These are phyloP conservation scores for Nudaria mundana DNA, from an alignment of 2,888 invertebrate genomes.

Conservation along the genomic window DNA sequence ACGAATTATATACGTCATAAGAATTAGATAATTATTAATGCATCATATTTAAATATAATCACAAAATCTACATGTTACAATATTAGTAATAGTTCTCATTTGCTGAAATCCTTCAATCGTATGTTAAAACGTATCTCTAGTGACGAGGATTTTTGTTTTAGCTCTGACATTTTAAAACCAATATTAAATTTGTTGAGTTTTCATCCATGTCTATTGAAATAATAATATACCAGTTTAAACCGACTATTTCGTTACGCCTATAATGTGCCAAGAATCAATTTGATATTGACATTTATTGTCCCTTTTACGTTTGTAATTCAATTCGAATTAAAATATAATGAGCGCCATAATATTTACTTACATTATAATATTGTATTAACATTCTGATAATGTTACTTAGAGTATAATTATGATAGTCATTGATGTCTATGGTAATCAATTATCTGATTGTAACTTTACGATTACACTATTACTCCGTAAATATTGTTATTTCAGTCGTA, in stretches of 20 bases:
- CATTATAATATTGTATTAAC: slow-evolving; percentile 6
- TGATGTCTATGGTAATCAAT: slow-evolving; percentile 8
- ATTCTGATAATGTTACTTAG: slow-evolving; percentile 9
- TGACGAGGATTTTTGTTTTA: slow-evolving; percentile 30
- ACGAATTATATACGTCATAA: slow-evolving; percentile 9
- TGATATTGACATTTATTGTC: slow-evolving; percentile 15
- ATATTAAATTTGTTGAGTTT: too few relatives aligned
- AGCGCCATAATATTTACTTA: slow-evolving; percentile 8
- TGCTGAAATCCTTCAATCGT: slow-evolving; percentile 22
- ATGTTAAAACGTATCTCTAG: slow-evolving; percentile 4
- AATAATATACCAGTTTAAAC: too few relatives aligned
- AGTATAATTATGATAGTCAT: slow-evolving; percentile 11
- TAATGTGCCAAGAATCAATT: slow-evolving; percentile 21
- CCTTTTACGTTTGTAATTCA: slow-evolving; percentile 1
- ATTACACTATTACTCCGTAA: too few relatives aligned
- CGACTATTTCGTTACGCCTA: slow-evolving; percentile 14
- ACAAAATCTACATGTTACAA: slow-evolving; percentile 17
- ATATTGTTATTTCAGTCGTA: too few relatives aligned
- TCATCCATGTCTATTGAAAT: too few relatives aligned
- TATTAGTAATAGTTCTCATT: slow-evolving; percentile 7
- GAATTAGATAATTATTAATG: slow-evolving; percentile 15
- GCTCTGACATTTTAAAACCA: too few relatives aligned
- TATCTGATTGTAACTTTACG: too few relatives aligned
- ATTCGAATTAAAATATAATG: slow-evolving; percentile 2
- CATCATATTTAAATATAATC: slow-evolving; percentile 11